Evolutionary conservation across 2,113 vertebrate genomes (phyloP), one percentile per base, ranked within the genome.

Genomic region (Muscicapa adusta): DNA sequence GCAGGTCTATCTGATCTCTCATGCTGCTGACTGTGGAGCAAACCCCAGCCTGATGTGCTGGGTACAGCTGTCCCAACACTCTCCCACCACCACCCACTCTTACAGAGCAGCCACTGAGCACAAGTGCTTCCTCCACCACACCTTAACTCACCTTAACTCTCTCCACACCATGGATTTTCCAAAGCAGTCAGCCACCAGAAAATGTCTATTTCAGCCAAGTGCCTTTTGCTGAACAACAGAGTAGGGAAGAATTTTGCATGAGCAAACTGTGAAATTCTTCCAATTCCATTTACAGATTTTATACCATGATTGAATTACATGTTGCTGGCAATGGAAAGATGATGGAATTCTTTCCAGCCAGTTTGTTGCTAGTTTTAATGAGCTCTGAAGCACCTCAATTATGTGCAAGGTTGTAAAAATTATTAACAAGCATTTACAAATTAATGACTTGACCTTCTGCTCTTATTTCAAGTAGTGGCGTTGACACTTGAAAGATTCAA

Each of bases 1-100:
- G 94, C 50, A 96, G 92, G 28, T 98, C 98, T 18, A 97, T 58
- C 18, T 98, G 97, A 3, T 98, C 97, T 43, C 96, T 92, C 99
- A 99, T 98, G 67, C 2, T 94, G 79, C 67, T 4, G 20, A 3
- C 13, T 6, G 48, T 6, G 38, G 56, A 42, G 25, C 33, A 33
- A 58, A 38, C 2, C 34, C 19, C 2, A 12, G 47, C 2, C 19
- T 25, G 29, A n/a, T 19, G 50, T 2, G 11, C 16, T 1, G 60
- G 18, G 42, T 1, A 8, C 9, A 29, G 56, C 48, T 26, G 74
- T 14, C 3, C 33, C 50, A 45, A 2, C 4, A 13, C 65, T 58
- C 56, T 40, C 47, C 29, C 40, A 54, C 20, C 34, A 16, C n/a
- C 14, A 51, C 53, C 14, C 1, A 17, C 54, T 25, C 13, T 15